Base-by-base conservation (phyloP, 2,888 invertebrate species). In the Caenorhabditis sp. region DNA sequence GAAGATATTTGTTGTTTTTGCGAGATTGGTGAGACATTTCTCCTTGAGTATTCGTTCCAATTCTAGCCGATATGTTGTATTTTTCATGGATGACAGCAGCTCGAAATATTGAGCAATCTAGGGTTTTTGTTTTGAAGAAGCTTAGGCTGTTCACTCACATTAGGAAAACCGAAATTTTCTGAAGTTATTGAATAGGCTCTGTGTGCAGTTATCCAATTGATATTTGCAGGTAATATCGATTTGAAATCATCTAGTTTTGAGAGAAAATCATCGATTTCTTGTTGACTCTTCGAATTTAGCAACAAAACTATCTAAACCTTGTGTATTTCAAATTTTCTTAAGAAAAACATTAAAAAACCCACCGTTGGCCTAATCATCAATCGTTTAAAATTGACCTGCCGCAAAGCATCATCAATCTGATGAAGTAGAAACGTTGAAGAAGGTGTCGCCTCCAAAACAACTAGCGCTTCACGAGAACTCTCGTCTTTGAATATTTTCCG, bases 401-500 rank as follows among this genome's bases (percentile, higher is more conserved):
- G 65, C 43, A 80, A 55, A 12, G 81, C 72, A 27, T 79, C 80
- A 31, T 69, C 66, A 43, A 81, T 65, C 66, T 78, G 81, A 53
- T 71, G 59, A 6, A 81, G 66, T 17, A 78, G 67, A 51, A 79
- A 77, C 1, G 74, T 63, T 1, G 74, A 69, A 12, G 78, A 66
- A 17, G 69, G 62, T 1, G 67, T 49, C 26, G 81, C 84, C 49
- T 78, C 79, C 51, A 69, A 83, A 3, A 82, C 67, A 4, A 84
- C 54, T 27, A 84, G 19, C 0, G 80, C 69, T 26, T 80, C 70
- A 24, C 76, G 69, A 17, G 77, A 64, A 19, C 77, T 75, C 1
- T 68, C 79, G 24, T 82, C 82, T 70, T 77, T 81, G 49, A 77
- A 84, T 21, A 84, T 76, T 23, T 79, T 73, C 51, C 77, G 66